A percentile compares a stretch with the other conserved stretches of the same genome.
These are phyloP conservation scores for Cephus rjabovi DNA, from an alignment of 2,888 invertebrate species.

Conservation along the genomic window DNA sequence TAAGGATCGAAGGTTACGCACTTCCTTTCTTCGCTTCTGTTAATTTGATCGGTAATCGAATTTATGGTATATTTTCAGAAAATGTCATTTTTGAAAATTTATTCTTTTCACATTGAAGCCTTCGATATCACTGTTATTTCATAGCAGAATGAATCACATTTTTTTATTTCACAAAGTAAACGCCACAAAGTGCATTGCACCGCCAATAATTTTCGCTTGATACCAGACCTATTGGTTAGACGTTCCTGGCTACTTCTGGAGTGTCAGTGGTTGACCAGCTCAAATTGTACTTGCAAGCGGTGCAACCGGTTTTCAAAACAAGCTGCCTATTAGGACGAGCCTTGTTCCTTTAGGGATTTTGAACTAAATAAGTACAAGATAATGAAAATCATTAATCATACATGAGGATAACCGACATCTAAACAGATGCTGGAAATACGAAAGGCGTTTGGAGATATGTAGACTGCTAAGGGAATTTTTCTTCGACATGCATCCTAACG, in stretches of 20 bases:
- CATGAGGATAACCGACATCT: not conserved
- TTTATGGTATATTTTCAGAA: not conserved
- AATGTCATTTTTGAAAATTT: not conserved
- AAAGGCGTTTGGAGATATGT: not conserved
- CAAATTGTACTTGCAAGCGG: not conserved
- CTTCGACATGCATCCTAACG: not conserved
- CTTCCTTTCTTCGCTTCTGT: not conserved
- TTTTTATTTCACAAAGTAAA: not conserved
- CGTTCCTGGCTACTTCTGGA: not conserved
- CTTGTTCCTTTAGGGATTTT: not conserved
- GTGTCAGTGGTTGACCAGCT: not conserved
- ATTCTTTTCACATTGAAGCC: not conserved
- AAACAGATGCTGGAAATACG: not conserved
- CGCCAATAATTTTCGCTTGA: not conserved
- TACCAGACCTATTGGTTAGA: not conserved
- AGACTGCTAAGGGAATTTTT: not conserved
- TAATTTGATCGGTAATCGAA: not conserved
- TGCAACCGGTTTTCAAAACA: not conserved
- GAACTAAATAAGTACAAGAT: not conserved
- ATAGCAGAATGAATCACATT: not conserved
- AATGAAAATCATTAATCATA: not conserved
- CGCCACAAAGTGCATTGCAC: not conserved
- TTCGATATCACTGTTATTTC: not conserved
- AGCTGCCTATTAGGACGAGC: not conserved
- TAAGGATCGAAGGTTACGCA: slow-evolving; percentile 3